phyloP scores from a whole-genome alignment of 2,113 vertebrate species.

The Spea multiplicata region DNA sequence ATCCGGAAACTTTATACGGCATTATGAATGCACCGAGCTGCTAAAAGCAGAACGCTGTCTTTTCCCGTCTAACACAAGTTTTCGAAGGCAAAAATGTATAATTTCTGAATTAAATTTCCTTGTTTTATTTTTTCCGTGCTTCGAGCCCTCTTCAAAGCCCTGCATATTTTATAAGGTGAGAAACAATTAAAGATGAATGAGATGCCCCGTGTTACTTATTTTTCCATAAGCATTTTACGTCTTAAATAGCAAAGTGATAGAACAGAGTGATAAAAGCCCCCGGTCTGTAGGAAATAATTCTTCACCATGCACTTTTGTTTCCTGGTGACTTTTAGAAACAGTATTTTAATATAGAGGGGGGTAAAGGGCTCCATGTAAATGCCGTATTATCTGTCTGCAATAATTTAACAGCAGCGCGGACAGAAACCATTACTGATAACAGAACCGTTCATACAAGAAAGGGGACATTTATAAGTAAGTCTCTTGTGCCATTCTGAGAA shows the following conservation, averaged over 20 bases:
- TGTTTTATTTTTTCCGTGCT: neutral
- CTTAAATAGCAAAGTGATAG: neutral
- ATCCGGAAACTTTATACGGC: neutral
- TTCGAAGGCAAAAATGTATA: neutral
- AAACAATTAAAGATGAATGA: constrained; percentile 29
- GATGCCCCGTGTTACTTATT: neutral
- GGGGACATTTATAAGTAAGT: constrained; percentile 1
- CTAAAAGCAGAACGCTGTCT: constrained; percentile 34
- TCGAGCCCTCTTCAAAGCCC: constrained; percentile 2
- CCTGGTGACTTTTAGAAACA: neutral
- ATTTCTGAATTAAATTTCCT: constrained; percentile 1
- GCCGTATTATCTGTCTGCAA: neutral
- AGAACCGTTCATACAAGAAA: constrained; percentile 12
- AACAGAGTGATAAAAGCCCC: neutral
- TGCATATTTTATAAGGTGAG: constrained; percentile 29
- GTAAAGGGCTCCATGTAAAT: neutral
- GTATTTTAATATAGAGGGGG: neutral
- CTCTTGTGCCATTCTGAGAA: neutral
- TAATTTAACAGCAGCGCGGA: neutral
- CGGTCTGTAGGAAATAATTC: neutral
- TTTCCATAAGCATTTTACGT: neutral
- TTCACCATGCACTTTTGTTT: neutral
- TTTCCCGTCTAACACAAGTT: neutral
- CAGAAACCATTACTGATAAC: neutral
- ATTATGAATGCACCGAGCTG: neutral